Evolutionary conservation across 1,140 invertebrate genomes (phyloP), one percentile per base, ranked within the genome.

Genomic region (Orchestia grillus): DNA sequence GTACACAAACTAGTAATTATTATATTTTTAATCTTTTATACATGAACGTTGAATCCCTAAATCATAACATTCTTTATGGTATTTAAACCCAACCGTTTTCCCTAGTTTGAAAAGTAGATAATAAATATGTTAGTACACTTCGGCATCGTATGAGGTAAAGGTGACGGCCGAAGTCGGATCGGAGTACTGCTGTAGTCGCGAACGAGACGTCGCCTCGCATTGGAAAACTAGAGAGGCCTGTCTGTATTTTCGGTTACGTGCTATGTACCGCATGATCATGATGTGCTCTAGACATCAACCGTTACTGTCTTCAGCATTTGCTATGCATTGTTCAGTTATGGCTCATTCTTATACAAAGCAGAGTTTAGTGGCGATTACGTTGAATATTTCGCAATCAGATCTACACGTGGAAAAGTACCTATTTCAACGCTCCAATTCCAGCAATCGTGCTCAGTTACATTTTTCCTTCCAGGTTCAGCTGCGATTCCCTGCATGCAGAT

Each of bases 401-500:
- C 62, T 77, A 1, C 15, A 77, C 28, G 11, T 77, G 3, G 28
- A 77, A 77, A 23, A 36, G 11, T 36, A 15, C 3, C 36, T 36
- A 23, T 23, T 28, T 15, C 1, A 1, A 23, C 28, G 15, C 36
- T 23, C 1, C 28, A 36, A 36, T 3, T 77, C 1, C 36, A 77
- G 62, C 3, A 77, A 23, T 77, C 62, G 15, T 53, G 47, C 47
- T 53, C 47, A 53, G 19, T 53, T 19, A 53, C 19, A 19, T 53
- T 36, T 36, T 77, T 36, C 15, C 97, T 95, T 97, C 97, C 97
- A 98, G 98, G 97, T 98, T 97, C 96, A 97, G 96, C 43, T 57
- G 96, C 44, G 43, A 96, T 96, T 53, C 91, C 96, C 97, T 98
- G 96, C 98, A 98, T 97, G 98, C 98, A 90, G 98, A 98, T 96